These are phyloP conservation scores for Mycalesis mineus DNA, from an alignment of 2,888 invertebrate genomes.

Conservation along the genomic window DNA sequence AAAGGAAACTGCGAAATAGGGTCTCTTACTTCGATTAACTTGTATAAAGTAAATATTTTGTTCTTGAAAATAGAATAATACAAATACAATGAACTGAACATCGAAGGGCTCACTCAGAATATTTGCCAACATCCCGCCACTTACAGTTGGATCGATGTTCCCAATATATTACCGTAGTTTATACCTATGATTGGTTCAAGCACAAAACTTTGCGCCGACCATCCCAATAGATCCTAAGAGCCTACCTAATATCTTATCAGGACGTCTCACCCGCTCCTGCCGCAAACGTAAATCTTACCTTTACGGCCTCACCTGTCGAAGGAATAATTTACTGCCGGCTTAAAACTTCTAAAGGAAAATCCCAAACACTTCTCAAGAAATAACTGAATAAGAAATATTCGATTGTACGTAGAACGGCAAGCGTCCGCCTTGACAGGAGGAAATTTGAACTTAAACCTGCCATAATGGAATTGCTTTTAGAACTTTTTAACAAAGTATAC, in stretches of 20 bases:
- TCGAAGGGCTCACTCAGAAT: neutral
- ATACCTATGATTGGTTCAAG: slow-evolving; percentile 45
- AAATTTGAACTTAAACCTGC: slow-evolving; percentile 57
- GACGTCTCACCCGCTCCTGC: slow-evolving; percentile 61
- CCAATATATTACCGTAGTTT: slow-evolving; percentile 48
- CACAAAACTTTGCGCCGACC: slow-evolving; percentile 44
- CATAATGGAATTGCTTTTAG: slow-evolving; percentile 46
- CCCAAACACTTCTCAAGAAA: slow-evolving; percentile 75
- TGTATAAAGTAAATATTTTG: too few relatives aligned
- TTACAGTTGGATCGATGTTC: slow-evolving; percentile 39
- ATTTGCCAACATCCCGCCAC: neutral
- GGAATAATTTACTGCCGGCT: slow-evolving; percentile 76
- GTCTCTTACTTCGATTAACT: neutral
- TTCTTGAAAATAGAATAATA: too few relatives aligned
- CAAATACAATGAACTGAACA: neutral
- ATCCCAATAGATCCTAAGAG: slow-evolving; percentile 63
- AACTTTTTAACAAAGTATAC: too few relatives aligned
- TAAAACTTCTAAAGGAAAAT: slow-evolving; percentile 75
- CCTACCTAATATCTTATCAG: slow-evolving; percentile 71
- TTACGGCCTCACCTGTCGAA: slow-evolving; percentile 77
- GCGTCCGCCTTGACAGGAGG: slow-evolving; percentile 46
- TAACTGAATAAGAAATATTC: slow-evolving; percentile 74
- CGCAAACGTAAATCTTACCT: slow-evolving; percentile 75
- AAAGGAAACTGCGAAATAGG: too few relatives aligned
- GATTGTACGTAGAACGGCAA: slow-evolving; percentile 49